A percentile compares a stretch with the other conserved stretches of the same genome.
phyloP scores from a whole-genome alignment of 2,888 invertebrate genomes.

The Dichetophora obliterata region DNA sequence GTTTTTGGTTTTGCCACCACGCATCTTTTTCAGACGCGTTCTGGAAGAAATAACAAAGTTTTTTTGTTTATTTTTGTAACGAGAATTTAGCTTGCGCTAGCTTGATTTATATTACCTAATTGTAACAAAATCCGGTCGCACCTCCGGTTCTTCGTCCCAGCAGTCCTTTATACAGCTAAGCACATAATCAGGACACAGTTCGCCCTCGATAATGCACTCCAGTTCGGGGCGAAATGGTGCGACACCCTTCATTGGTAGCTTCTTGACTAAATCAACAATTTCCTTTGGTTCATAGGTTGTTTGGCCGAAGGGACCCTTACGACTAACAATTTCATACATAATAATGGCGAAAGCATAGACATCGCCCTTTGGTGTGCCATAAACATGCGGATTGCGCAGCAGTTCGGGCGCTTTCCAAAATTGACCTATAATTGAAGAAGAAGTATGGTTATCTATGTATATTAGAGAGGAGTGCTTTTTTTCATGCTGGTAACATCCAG shows the following conservation, averaged over 20 bases:
- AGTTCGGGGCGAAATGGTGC: constrained; percentile 85
- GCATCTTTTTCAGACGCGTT: constrained; percentile 87
- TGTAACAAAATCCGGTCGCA: constrained; percentile 86
- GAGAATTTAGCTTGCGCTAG: neutral
- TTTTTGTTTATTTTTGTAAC: too few species aligned
- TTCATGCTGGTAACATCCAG: too few species aligned
- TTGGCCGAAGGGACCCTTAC: constrained; percentile 90
- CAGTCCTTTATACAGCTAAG: constrained; percentile 87
- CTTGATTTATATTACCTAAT: constrained; percentile 72
- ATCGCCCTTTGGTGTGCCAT: constrained; percentile 91
- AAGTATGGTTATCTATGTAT: too few species aligned
- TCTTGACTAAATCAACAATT: constrained; percentile 86
- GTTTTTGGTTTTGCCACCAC: constrained; percentile 86
- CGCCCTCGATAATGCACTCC: constrained; percentile 78
- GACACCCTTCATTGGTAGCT: constrained; percentile 76
- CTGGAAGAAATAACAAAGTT: constrained; percentile 48
- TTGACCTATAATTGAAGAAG: constrained; percentile 73
- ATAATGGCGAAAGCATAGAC: constrained; percentile 97
- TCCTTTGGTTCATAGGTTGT: constrained; percentile 89
- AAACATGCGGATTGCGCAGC: constrained; percentile 79
- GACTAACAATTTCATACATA: constrained; percentile 91
- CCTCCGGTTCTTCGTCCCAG: constrained; percentile 88
- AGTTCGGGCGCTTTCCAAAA: constrained; percentile 98
- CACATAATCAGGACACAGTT: constrained; percentile 85
- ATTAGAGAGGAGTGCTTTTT: too few species aligned